Evolutionary conservation across 1,140 invertebrate species (phyloP).

Genomic region (Cotesia vestalis): DNA sequence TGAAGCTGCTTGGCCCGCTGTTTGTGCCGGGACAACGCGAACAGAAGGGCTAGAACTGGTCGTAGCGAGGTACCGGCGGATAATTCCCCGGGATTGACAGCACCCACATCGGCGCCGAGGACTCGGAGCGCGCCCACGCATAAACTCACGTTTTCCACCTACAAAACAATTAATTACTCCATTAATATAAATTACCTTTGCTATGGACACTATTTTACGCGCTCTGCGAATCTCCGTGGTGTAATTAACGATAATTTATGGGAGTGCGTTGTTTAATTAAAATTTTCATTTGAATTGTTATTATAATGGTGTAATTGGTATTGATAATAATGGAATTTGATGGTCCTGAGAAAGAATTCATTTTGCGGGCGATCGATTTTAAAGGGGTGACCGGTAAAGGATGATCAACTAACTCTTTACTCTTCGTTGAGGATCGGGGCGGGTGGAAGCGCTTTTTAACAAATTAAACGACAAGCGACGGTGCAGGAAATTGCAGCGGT

Average conservation of each 20-base stretch:
- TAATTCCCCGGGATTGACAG: constrained; percentile 78
- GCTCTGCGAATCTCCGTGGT: too few relatives aligned
- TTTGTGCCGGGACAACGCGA: constrained; percentile 91
- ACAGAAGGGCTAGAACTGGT: constrained; percentile 94
- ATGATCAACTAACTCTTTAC: not conserved
- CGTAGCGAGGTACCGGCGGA: constrained; percentile 64
- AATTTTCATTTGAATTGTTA: too few relatives aligned
- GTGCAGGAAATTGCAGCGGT: constrained; percentile 23
- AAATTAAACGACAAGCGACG: constrained; percentile 38
- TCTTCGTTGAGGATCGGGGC: not conserved
- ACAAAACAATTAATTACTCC: too few relatives aligned
- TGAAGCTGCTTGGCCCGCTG: constrained; percentile 86
- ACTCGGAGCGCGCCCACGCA: constrained; percentile 84
- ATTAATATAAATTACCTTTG: too few relatives aligned
- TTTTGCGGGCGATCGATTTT: too few relatives aligned
- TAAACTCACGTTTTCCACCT: constrained; percentile 93
- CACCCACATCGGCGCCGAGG: constrained; percentile 87
- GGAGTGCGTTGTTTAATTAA: too few relatives aligned
- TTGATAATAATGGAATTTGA: too few relatives aligned
- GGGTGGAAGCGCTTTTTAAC: constrained; percentile 37
- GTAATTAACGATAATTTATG: too few relatives aligned
- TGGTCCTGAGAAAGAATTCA: too few relatives aligned
- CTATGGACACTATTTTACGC: too few relatives aligned
- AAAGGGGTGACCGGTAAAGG: too few relatives aligned
- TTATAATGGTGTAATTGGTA: too few relatives aligned